phyloP scores from a whole-genome alignment of 2,888 invertebrate species.

The Euphydryas editha region DNA sequence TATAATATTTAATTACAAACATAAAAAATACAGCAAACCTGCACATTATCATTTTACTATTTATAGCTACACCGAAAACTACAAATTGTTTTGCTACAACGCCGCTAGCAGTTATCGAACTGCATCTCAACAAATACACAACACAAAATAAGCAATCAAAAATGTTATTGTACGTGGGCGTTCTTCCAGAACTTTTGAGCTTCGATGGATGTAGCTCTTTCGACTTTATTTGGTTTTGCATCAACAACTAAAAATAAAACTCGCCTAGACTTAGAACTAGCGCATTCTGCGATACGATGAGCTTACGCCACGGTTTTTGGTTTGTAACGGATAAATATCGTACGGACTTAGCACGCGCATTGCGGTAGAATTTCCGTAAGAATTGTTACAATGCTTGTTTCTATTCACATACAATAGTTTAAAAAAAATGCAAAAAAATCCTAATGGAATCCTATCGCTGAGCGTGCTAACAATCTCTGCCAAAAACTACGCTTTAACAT shows the following conservation, averaged over 20 bases:
- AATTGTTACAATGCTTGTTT: too few relatives aligned
- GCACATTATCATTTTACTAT: neutral
- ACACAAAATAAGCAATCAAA: slow-evolving; percentile 1
- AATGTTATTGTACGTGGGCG: slow-evolving; percentile 9
- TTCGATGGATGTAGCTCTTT: neutral
- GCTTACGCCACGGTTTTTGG: too few relatives aligned
- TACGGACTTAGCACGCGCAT: too few relatives aligned
- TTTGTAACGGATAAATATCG: too few relatives aligned
- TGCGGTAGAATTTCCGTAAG: too few relatives aligned
- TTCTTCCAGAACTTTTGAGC: slow-evolving; percentile 4
- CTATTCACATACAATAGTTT: too few relatives aligned
- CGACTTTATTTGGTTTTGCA: slow-evolving; percentile 11
- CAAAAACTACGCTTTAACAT: neutral
- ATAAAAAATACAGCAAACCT: too few relatives aligned
- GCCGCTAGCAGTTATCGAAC: neutral
- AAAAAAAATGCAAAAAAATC: too few relatives aligned
- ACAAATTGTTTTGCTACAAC: neutral
- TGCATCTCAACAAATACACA: slow-evolving; percentile 5
- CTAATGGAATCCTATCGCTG: too few relatives aligned
- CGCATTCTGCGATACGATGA: too few relatives aligned
- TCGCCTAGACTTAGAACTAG: neutral
- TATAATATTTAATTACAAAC: too few relatives aligned
- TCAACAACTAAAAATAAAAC: slow-evolving; percentile 8
- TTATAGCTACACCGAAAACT: neutral
- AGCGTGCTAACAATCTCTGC: neutral